A percentile compares a stretch with the other conserved stretches of the same genome.
These are phyloP conservation scores for Xanthostigma xanthostigma DNA, from an alignment of 2,888 invertebrate genomes.

Conservation along the genomic window DNA sequence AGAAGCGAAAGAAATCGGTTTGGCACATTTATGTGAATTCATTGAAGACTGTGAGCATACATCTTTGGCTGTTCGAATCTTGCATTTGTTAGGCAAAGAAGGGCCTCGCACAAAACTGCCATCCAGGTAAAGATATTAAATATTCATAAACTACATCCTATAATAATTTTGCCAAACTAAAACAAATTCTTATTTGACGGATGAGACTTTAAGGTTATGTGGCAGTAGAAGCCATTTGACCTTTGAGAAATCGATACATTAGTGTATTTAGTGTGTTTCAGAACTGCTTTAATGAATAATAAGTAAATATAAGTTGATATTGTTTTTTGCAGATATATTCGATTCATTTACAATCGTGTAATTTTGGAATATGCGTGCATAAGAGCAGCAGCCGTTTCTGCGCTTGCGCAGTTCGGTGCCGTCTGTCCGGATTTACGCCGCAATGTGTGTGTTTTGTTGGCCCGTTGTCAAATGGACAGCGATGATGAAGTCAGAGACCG, in stretches of 20 bases:
- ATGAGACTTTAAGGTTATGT: too few relatives aligned
- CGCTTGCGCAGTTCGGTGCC: constrained; percentile 95
- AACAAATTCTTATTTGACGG: too few relatives aligned
- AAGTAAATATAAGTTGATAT: background rate
- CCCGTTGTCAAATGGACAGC: constrained; percentile 85
- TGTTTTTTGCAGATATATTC: constrained; percentile 42
- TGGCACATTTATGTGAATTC: constrained; percentile 96
- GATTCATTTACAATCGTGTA: constrained; percentile 79
- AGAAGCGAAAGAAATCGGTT: constrained; percentile 90
- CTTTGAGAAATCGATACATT: background rate
- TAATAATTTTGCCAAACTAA: too few relatives aligned
- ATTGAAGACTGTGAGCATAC: constrained; percentile 99
- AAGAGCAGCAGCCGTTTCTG: constrained; percentile 92
- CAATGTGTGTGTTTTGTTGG: constrained; percentile 68
- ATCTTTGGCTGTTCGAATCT: constrained; percentile 85
- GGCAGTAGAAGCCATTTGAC: too few relatives aligned
- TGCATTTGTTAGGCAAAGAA: constrained; percentile 91
- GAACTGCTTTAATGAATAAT: background rate
- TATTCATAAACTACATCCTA: background rate
- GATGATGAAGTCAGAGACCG: constrained; percentile 98
- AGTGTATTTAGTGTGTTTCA: background rate
- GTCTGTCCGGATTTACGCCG: constrained; percentile 76
- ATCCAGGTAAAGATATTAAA: constrained; percentile 35
- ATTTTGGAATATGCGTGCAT: constrained; percentile 94
- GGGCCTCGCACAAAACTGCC: constrained; percentile 93